These are phyloP conservation scores for Liolophura sinensis DNA, from an alignment of 1,140 invertebrate species.

Conservation along the genomic window DNA sequence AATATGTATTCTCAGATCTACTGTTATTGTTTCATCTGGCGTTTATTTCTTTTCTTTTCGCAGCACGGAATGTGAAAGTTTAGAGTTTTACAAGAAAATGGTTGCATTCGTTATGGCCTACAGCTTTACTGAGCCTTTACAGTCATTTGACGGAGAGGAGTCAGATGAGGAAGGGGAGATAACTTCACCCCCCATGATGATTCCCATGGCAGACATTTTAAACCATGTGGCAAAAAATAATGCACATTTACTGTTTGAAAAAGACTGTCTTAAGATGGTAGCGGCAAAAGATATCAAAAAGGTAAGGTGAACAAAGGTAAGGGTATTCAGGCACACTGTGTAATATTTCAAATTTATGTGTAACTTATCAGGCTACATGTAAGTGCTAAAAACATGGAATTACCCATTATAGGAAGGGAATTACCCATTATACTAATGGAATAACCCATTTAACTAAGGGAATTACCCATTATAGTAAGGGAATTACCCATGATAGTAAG, in stretches of 20 bases:
- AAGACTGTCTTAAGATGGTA: constrained; percentile 53
- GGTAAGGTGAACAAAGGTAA: constrained; percentile 31
- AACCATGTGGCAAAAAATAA: constrained; percentile 59
- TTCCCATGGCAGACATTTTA: constrained; percentile 58
- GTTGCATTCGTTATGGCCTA: constrained; percentile 61
- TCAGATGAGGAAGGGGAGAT: constrained; percentile 25
- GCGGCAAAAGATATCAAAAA: constrained; percentile 48
- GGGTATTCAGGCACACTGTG: not conserved
- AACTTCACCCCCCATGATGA: constrained; percentile 54
- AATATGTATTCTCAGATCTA: constrained; percentile 4
- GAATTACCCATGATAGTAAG: no score
- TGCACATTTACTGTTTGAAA: constrained; percentile 53
- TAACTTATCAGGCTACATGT: not conserved
- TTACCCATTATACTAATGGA: no score
- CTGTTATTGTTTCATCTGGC: constrained; percentile 1
- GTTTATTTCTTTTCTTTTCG: constrained; percentile 11
- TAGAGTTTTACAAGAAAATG: constrained; percentile 56
- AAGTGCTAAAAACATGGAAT: no score
- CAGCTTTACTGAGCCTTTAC: constrained; percentile 57
- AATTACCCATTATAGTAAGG: no score
- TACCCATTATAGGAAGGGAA: no score
- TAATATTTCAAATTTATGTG: no score
- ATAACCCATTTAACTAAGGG: no score
- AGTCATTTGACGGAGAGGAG: constrained; percentile 10
- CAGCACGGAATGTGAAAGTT: constrained; percentile 31